Percentiles rank a stretch among this genome's conserved stretches.
Evolutionary conservation across 2,113 vertebrate genomes (phyloP).

Genomic region (Rafetus swinhoei): DNA sequence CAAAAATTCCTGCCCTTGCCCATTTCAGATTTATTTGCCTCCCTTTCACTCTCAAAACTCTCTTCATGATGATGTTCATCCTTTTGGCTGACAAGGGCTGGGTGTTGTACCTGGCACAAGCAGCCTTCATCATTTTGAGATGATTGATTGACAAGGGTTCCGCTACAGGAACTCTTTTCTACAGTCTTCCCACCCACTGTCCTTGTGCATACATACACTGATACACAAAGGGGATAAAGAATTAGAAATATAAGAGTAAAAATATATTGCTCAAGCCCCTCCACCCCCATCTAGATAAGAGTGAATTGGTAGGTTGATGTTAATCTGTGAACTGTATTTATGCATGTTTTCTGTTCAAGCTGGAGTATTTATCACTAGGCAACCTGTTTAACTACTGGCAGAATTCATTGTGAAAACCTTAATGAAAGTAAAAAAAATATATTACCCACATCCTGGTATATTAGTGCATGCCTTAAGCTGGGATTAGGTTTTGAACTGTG

Average conservation of each 20-base stretch:
- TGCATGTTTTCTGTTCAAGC: constrained; percentile 3
- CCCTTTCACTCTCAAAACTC: neutral
- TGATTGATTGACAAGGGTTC: neutral
- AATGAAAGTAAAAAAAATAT: neutral
- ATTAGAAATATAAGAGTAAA: constrained; percentile 15
- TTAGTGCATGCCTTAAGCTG: neutral
- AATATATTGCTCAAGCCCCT: neutral
- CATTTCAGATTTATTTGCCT: neutral
- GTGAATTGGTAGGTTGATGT: constrained; percentile 7
- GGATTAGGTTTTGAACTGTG: neutral
- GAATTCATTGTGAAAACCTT: neutral
- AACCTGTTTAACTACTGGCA: neutral
- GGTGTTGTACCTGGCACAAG: constrained; percentile 16
- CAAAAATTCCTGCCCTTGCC: neutral
- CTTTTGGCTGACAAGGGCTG: neutral
- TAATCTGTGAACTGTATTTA: constrained; percentile 43
- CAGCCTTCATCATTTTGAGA: neutral
- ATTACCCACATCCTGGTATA: neutral
- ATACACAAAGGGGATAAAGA: constrained; percentile 25
- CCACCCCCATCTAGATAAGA: constrained; percentile 16
- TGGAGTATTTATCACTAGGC: neutral
- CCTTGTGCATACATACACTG: neutral
- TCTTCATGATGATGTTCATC: neutral
- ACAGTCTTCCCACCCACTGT: neutral
- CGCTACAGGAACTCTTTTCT: constrained; percentile 27